Base-by-base conservation (phyloP, 2,888 invertebrate genomes). In the Catocala nupta region DNA sequence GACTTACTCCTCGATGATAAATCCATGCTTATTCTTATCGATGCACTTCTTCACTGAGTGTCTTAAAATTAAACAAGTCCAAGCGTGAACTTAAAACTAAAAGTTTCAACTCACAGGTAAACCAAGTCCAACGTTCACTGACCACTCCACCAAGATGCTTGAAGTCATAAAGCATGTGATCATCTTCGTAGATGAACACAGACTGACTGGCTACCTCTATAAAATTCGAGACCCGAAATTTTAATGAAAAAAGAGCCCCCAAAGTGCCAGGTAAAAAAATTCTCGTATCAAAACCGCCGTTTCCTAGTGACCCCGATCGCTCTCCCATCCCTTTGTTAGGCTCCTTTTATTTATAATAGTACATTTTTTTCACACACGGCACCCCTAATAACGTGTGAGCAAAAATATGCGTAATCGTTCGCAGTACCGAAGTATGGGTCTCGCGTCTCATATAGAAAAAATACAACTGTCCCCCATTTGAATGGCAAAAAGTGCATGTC, bases 241-340 rank as follows among this genome's bases (percentile, higher is more conserved):
- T 86, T 83, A 85, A 84, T 85, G 85, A 91, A 93, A 93, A 92
- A 92, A 87, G 83, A 83, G 84, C 86, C 92, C 92, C 89, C 82
- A 85, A 86, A 85, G 83, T 78, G 80, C 82, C 92, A 92, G 94
- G 92, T 92, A 94, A 93, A 93, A 93, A 93, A 94, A 89, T 81
- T 77, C 88, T 89, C 92, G 90, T 91, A 93, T 92, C 90, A 93
- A 93, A 93, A 94, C 93, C 92, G 90, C 92, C 90, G 91, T 93
- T 94, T 94, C 91, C 93, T 93, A 93, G 93, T 94, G 94, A 94
- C 94, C 94, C 94, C 92, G 93, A 94, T 94, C 93, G 88, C 86
- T 93, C 92, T 91, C 86, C 87, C 92, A 93, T 93, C 92, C 92
- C 89, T 91, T 94, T 94, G 93, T 94, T 87, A 80, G 77, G 83